Base-by-base conservation (phyloP, 2,888 invertebrate genomes). In the Chirona hameri region DNA sequence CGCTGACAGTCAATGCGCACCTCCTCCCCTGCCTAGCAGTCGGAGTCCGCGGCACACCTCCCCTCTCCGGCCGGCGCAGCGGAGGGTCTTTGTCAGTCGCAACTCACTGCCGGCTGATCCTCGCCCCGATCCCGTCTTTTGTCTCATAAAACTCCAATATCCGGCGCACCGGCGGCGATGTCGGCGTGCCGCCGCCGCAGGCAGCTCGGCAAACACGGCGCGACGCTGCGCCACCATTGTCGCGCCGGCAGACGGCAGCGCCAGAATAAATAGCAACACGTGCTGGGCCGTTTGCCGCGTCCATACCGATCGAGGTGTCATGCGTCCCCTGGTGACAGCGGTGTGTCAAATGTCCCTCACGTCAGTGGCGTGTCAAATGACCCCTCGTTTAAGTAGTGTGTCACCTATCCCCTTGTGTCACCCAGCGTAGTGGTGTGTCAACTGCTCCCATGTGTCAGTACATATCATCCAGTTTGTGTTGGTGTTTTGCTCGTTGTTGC, bases 61-160 rank as follows among this genome's bases (percentile, higher is more conserved):
- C 57, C 57, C 24, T 24, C 0, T 24, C 57, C 18, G 24, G 4
- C 24, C 57, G 21, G 5, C 39, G 65, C 12, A 18, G 39, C 39
- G 24, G 76, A 39, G 39, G 27, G 10, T 7, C 46, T 76, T 46
- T 76, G 76, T 46, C 52, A 52, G 46, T 10, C 76, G 76, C 46
- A 24, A 14, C 21, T 14, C n/a, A n/a, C 46, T 18, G 39, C 46
- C 24, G 2, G 76, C n/a, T 39, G 76, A 76, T 39, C 46, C 76
- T 24, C 18, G 24, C 24, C 46, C 76, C 39, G 76, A 76, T 21
- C 76, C 76, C 76, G 76, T 76, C 76, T 76, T 76, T 76, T 76
- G 76, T 76, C 76, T 76, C 76, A 76, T 76, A 76, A 76, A 76
- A 76, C 76, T 76, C 27, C 46, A 76, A 76, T 76, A 76, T 76